A percentile compares a stretch with the other conserved stretches of the same genome.
phyloP scores from a whole-genome alignment of 2,113 vertebrate genomes.

The Clinocottus analis region DNA sequence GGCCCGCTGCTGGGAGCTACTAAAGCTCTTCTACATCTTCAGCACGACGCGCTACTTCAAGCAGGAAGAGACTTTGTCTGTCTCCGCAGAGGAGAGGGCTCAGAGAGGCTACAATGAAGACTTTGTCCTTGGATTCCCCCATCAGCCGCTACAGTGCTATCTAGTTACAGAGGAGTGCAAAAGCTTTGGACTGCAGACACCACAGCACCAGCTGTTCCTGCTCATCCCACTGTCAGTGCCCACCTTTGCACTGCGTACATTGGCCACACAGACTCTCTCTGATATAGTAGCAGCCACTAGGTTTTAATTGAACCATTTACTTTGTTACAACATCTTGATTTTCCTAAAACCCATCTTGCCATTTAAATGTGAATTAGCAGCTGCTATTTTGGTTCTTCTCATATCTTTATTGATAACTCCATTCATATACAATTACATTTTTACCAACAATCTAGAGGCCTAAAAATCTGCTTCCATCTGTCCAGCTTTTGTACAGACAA shows the following conservation, averaged over 20 bases:
- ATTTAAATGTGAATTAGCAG: neutral
- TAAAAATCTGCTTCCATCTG: neutral
- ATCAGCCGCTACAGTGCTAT: conserved; percentile 84
- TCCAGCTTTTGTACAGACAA: neutral
- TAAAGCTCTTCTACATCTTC: conserved; percentile 88
- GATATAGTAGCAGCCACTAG: conserved; percentile 73
- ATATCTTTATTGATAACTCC: neutral
- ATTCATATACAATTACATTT: neutral
- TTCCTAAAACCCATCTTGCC: neutral
- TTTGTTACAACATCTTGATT: neutral
- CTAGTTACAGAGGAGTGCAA: conserved; percentile 85
- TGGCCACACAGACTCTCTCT: conserved; percentile 84
- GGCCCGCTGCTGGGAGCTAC: conserved; percentile 81
- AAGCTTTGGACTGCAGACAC: conserved; percentile 83
- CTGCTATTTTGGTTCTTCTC: neutral
- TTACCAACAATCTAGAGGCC: neutral
- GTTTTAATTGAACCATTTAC: conserved; percentile 65
- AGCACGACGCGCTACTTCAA: conserved; percentile 84
- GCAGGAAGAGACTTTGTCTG: conserved; percentile 75
- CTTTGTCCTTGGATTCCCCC: conserved; percentile 81
- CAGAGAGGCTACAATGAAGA: conserved; percentile 74
- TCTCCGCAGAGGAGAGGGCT: conserved; percentile 44
- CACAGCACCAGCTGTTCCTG: conserved; percentile 86
- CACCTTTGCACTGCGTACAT: conserved; percentile 84
- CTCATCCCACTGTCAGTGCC: conserved; percentile 84